Evolutionary conservation across 2,113 vertebrate species (phyloP).

Genomic region (Phodopus roborovskii): DNA sequence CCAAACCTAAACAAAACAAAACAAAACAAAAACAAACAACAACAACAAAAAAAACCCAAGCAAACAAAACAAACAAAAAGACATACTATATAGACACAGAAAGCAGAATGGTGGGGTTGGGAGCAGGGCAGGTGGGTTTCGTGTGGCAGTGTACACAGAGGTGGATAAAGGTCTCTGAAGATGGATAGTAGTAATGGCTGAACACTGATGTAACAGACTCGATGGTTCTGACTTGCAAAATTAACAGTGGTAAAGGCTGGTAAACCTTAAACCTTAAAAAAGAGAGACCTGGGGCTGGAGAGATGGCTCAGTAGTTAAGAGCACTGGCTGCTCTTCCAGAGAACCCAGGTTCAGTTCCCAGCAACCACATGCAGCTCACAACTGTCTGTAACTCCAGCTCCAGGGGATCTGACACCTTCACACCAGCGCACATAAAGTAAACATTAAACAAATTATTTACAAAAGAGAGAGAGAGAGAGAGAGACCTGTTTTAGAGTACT

Average conservation of each 20-base stretch:
- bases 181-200: too few relatives aligned
- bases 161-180: neutral
- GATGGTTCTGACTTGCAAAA: neutral
- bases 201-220: neutral
- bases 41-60: too few relatives aligned
- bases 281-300: too few relatives aligned
- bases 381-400: too few relatives aligned
- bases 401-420: too few relatives aligned
- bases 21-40: too few relatives aligned
- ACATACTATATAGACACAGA: neutral
- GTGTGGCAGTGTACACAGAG: neutral
- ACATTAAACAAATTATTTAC: too few relatives aligned
- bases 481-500: neutral
- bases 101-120: neutral
- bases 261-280: neutral
- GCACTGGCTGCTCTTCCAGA: too few relatives aligned
- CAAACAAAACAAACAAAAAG: neutral
- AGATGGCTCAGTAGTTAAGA: too few relatives aligned
- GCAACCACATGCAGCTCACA: too few relatives aligned
- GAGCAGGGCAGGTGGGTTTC: fast-evolving
- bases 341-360: too few relatives aligned
- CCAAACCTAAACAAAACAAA: neutral
- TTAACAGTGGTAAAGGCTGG: neutral
- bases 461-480: neutral
- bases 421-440: too few relatives aligned